Percentiles rank a stretch among this genome's conserved stretches.
Conservation (phyloP, 2,888 invertebrate species). For the Xestia ashworthii region DNA sequence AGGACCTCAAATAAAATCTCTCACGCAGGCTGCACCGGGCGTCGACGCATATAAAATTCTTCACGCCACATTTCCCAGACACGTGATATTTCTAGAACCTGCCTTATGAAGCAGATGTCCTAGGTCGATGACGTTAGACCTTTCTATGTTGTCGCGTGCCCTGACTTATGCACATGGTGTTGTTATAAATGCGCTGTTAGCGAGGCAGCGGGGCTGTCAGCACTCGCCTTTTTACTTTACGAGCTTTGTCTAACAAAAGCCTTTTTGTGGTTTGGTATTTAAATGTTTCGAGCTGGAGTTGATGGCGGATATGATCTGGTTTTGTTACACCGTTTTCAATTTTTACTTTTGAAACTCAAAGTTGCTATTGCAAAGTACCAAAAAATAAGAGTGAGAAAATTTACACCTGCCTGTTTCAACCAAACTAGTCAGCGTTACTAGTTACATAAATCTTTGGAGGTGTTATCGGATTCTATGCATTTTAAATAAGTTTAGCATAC, state of each 20-base stretch:
- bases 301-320: not conserved
- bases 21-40: constrained; percentile 55
- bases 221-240: constrained; percentile 70
- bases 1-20: constrained; percentile 55
- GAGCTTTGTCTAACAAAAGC: constrained; percentile 65
- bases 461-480: constrained; percentile 5
- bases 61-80: constrained; percentile 61
- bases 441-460: not conserved
- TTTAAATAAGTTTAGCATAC: constrained; percentile 22
- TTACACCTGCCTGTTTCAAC: not conserved
- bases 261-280: constrained; percentile 41
- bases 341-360: not conserved
- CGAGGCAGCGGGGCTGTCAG: constrained; percentile 73
- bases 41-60: constrained; percentile 56
- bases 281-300: constrained; percentile 15
- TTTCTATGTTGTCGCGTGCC: constrained; percentile 85
- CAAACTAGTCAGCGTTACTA: not conserved
- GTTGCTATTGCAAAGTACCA: not conserved
- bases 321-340: constrained; percentile 12
- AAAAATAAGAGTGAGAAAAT: not conserved
- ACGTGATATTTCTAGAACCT: constrained; percentile 68
- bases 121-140: constrained; percentile 87
- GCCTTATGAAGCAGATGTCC: constrained; percentile 80
- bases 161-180: constrained; percentile 73
- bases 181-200: constrained; percentile 73